Evolutionary conservation across 1,140 invertebrate genomes (phyloP).

Genomic region (Ridgeia piscesae): DNA sequence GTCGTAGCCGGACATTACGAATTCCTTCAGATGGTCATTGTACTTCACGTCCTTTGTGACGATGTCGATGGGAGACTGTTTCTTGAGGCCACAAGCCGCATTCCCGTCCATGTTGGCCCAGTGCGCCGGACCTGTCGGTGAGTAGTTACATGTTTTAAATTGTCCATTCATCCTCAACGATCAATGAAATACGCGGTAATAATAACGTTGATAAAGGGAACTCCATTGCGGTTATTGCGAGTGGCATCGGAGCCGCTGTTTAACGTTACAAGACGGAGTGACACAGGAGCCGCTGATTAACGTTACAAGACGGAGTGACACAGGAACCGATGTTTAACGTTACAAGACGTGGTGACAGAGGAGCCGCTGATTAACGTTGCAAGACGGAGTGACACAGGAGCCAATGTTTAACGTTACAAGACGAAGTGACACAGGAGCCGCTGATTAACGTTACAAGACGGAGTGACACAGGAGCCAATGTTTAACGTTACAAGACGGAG

Average conservation of each 20-base stretch:
- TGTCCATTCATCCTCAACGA: neutral
- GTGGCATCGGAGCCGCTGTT: neutral
- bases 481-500: no score
- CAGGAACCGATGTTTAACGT: neutral
- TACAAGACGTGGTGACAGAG: neutral
- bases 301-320: neutral
- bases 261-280: neutral
- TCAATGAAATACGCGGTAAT: neutral
- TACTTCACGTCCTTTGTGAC: neutral
- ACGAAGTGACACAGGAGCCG: neutral
- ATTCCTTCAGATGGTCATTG: neutral
- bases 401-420: no score
- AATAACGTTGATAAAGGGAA: neutral
- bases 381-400: neutral
- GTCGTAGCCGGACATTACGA: neutral
- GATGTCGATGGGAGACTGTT: slow-evolving; percentile 15
- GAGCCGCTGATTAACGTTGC: neutral
- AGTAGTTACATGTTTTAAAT: neutral
- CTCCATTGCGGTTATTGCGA: neutral
- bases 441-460: neutral
- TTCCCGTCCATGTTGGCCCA: neutral
- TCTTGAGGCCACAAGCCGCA: neutral
- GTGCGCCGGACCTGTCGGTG: neutral
- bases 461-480: neutral
- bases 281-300: neutral